Evolutionary conservation across 2,797 vertebrate genomes (phyloP).

Genomic region (Kryptolebias ocellatus): DNA sequence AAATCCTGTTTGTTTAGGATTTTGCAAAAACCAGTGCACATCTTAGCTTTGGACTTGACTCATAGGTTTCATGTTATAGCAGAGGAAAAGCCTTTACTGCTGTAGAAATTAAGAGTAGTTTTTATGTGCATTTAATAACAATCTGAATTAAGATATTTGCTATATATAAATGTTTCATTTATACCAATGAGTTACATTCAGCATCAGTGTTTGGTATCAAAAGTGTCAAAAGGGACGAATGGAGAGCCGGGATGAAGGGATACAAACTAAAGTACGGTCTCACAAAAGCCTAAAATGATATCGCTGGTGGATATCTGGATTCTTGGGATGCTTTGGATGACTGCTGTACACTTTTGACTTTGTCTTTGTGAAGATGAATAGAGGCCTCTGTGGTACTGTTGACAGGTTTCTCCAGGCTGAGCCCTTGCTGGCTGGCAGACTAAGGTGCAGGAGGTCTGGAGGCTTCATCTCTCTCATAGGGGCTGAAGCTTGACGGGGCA

Average conservation of each 20-base stretch:
- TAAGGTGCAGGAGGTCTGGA: slow-evolving; percentile 65
- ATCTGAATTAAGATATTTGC: background rate
- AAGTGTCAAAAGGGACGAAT: slow-evolving; percentile 7
- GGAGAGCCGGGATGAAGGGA: slow-evolving; percentile 19
- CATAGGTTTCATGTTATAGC: background rate
- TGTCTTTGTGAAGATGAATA: slow-evolving; percentile 82
- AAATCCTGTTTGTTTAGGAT: background rate
- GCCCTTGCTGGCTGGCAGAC: slow-evolving; percentile 66
- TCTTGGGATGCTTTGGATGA: slow-evolving; percentile 80
- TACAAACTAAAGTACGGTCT: slow-evolving; percentile 54
- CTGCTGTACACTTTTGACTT: slow-evolving; percentile 81
- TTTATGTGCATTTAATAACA: background rate
- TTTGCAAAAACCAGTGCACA: background rate
- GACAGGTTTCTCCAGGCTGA: slow-evolving; percentile 75
- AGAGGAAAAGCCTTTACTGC: background rate
- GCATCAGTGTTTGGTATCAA: background rate
- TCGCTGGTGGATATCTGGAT: slow-evolving; percentile 82
- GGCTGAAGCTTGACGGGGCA: slow-evolving; percentile 55
- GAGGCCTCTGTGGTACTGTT: slow-evolving; percentile 82
- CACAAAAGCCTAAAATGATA: slow-evolving; percentile 80
- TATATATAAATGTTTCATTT: background rate
- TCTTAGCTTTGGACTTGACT: too few species aligned
- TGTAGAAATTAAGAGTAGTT: background rate
- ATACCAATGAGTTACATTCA: background rate
- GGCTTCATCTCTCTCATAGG: slow-evolving; percentile 55